Conservation (phyloP, 2,797 vertebrate species). For the Chiroxiphia lanceolata region DNA sequence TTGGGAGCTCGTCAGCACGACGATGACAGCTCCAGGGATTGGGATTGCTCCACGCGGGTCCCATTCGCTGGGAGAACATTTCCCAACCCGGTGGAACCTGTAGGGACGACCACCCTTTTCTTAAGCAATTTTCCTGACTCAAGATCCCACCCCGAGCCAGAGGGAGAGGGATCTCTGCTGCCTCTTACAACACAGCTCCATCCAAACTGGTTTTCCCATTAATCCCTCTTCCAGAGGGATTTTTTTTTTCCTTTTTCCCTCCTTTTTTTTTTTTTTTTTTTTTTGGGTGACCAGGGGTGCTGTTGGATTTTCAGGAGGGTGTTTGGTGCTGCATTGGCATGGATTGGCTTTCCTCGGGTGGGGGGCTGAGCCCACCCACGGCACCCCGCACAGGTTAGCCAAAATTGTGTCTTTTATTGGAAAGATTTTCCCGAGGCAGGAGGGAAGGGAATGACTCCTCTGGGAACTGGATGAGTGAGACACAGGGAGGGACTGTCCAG, state of each 20-base stretch:
- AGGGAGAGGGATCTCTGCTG: not conserved
- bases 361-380: not conserved
- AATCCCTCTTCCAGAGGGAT: not conserved
- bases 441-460: not conserved
- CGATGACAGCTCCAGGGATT: not conserved
- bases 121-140: constrained; percentile 55
- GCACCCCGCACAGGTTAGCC: not conserved
- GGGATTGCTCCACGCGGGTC: constrained; percentile 54
- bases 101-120: not conserved
- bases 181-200: constrained; percentile 30
- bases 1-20: not conserved
- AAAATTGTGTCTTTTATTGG: not conserved
- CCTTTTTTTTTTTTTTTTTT: rapidly evolving
- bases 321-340: rapidly evolving
- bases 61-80: not conserved
- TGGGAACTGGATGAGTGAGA: not conserved
- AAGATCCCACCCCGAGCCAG: constrained; percentile 16
- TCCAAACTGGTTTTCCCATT: constrained; percentile 40
- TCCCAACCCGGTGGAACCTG: constrained; percentile 52
- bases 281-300: rapidly evolving
- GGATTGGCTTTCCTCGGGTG: rapidly evolving
- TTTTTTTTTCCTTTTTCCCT: rapidly evolving
- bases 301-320: not conserved
- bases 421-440: not conserved
- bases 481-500: rapidly evolving